phyloP scores from a whole-genome alignment of 2,113 vertebrate species.

The Mobula hypostoma region DNA sequence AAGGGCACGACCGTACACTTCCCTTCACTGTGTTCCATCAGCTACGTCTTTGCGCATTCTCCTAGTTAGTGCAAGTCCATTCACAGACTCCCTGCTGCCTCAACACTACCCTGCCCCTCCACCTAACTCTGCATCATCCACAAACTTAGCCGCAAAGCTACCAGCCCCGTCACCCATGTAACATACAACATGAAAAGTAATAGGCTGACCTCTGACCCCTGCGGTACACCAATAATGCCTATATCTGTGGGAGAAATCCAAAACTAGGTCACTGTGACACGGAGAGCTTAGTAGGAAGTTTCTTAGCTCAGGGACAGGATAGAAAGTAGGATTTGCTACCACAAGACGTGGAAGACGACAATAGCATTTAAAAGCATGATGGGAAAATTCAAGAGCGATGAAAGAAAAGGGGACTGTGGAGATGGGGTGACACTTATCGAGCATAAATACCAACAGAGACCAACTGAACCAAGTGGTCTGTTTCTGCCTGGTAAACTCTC shows the following conservation, averaged over 20 bases:
- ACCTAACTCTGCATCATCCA: no score
- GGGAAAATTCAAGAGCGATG: background rate
- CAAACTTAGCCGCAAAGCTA: no score
- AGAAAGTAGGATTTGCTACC: background rate
- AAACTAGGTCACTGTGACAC: background rate
- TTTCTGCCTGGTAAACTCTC: background rate
- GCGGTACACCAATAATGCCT: background rate
- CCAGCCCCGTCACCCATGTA: no score
- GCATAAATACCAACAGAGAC: background rate
- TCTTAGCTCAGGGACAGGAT: background rate
- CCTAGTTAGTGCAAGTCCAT: no score
- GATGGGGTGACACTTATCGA: background rate
- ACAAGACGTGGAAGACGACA: background rate
- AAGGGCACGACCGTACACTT: no score
- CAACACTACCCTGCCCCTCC: no score
- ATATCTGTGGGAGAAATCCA: background rate
- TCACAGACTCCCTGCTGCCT: no score
- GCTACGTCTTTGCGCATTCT: no score
- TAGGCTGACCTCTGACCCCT: no score
- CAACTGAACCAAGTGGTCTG: background rate
- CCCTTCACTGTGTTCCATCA: no score
- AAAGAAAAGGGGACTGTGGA: background rate
- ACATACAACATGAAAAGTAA: no score
- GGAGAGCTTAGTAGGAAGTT: background rate
- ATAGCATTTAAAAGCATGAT: no score